These are phyloP conservation scores for Eupithecia exiguata DNA, from an alignment of 2,888 invertebrate species.

Conservation along the genomic window DNA sequence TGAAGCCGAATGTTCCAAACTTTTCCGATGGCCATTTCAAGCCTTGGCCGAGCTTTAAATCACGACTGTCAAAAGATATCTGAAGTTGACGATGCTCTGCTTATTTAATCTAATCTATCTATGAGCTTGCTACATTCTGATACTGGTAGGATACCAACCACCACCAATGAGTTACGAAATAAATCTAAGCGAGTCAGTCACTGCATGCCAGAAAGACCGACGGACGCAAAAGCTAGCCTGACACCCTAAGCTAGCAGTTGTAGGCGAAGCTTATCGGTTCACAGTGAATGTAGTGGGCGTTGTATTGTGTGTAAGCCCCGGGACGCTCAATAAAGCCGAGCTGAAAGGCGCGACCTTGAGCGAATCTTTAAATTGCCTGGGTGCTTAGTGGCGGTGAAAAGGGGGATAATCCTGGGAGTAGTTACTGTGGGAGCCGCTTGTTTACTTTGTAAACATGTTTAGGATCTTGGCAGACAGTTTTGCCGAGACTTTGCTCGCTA, in stretches of 20 bases:
- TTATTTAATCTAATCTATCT: not conserved
- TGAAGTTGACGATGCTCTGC: not conserved
- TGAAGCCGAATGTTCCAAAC: not conserved
- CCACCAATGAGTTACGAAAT: not conserved
- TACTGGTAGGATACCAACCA: not conserved
- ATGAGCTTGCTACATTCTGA: not conserved
- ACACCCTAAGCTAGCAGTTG: not conserved
- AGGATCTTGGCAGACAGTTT: not conserved
- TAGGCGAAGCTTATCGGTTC: slow-evolving; percentile 12
- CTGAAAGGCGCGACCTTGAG: slow-evolving; percentile 22
- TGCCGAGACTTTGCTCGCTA: not conserved
- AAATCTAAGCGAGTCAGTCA: not conserved
- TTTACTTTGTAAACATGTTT: slow-evolving; percentile 4
- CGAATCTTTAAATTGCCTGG: slow-evolving; percentile 19
- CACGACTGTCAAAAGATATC: not conserved
- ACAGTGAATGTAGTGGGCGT: slow-evolving; percentile 7
- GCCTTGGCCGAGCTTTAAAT: not conserved
- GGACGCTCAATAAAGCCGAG: slow-evolving; percentile 31
- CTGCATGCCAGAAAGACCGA: not conserved
- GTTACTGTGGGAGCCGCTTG: not conserved
- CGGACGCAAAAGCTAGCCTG: not conserved
- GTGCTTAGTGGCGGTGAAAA: slow-evolving; percentile 17
- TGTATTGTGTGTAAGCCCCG: slow-evolving; percentile 15
- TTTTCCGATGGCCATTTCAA: not conserved
- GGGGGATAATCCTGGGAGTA: not conserved